phyloP scores from a whole-genome alignment of 2,888 invertebrate genomes.

The Serripes groenlandicus region DNA sequence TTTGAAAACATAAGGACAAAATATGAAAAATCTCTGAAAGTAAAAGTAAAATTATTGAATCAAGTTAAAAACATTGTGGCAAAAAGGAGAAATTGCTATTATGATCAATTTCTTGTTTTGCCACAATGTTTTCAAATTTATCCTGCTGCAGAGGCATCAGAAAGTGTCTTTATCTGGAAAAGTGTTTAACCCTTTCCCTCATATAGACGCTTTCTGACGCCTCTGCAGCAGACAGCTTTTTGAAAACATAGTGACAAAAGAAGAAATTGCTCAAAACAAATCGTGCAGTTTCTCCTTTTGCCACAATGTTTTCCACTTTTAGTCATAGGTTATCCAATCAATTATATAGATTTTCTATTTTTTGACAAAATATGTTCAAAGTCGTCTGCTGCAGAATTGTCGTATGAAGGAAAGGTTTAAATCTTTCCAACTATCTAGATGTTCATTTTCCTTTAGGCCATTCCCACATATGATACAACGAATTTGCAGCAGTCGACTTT shows the following conservation, averaged over 20 bases:
- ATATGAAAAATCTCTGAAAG: too few relatives aligned
- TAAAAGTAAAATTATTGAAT: too few relatives aligned
- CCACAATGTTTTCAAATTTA: not conserved
- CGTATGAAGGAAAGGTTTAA: too few relatives aligned
- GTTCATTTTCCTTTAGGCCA: too few relatives aligned
- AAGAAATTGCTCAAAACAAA: not conserved
- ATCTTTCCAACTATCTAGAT: too few relatives aligned
- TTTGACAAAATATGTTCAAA: too few relatives aligned
- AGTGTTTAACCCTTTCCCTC: not conserved
- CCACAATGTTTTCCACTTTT: not conserved
- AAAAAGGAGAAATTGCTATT: not conserved
- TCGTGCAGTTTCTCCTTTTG: not conserved
- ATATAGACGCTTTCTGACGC: not conserved
- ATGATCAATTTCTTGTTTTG: not conserved
- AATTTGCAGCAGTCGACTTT: too few relatives aligned
- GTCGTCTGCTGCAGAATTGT: too few relatives aligned
- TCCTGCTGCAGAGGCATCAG: not conserved
- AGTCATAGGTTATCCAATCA: too few relatives aligned
- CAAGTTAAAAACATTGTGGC: not conserved
- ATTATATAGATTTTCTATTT: too few relatives aligned
- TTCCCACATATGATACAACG: too few relatives aligned
- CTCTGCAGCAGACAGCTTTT: not conserved
- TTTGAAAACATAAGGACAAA: too few relatives aligned
- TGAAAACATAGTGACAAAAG: not conserved
- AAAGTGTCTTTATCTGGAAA: not conserved